phyloP scores from a whole-genome alignment of 1,140 invertebrate genomes.

The Drosophila cardini region DNA sequence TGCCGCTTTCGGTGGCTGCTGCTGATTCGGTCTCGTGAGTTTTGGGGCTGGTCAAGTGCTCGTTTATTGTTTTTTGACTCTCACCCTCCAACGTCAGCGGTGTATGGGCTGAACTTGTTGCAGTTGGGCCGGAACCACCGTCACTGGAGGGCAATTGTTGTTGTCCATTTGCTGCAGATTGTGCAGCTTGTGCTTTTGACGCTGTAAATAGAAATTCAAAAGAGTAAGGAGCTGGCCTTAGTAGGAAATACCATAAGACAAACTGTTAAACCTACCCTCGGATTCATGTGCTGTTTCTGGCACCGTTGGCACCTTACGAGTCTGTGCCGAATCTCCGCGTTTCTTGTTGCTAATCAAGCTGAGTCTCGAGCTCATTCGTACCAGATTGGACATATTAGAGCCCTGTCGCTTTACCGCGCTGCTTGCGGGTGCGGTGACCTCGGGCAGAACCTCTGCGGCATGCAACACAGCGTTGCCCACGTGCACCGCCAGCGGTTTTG shows the following conservation, averaged over 20 bases:
- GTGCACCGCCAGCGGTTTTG: slow-evolving; percentile 65
- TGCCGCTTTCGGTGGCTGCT: slow-evolving; percentile 36
- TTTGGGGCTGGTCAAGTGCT: slow-evolving; percentile 78
- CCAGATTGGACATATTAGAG: slow-evolving; percentile 60
- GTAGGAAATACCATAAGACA: not conserved
- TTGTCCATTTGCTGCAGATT: not conserved
- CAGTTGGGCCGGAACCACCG: slow-evolving; percentile 27
- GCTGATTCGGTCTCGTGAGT: slow-evolving; percentile 73
- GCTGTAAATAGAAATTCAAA: slow-evolving; percentile 6
- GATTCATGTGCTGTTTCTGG: slow-evolving; percentile 43
- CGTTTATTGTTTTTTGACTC: slow-evolving; percentile 79
- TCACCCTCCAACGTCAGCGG: slow-evolving; percentile 75
- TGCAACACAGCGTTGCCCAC: slow-evolving; percentile 66
- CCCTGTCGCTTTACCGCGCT: slow-evolving; percentile 41
- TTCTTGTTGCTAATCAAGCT: slow-evolving; percentile 69
- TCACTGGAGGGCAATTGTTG: slow-evolving; percentile 36
- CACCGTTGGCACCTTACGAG: slow-evolving; percentile 61
- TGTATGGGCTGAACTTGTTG: slow-evolving; percentile 77
- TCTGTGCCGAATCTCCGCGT: slow-evolving; percentile 62
- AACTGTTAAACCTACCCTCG: slow-evolving; percentile 48
- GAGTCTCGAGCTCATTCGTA: slow-evolving; percentile 69
- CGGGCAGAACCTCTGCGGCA: slow-evolving; percentile 65
- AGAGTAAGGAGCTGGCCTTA: not conserved
- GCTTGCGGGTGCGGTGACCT: slow-evolving; percentile 46
- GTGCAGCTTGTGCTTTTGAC: slow-evolving; percentile 3